Conservation (phyloP, 2,113 vertebrate genomes). For the Chaetops frenatus region DNA sequence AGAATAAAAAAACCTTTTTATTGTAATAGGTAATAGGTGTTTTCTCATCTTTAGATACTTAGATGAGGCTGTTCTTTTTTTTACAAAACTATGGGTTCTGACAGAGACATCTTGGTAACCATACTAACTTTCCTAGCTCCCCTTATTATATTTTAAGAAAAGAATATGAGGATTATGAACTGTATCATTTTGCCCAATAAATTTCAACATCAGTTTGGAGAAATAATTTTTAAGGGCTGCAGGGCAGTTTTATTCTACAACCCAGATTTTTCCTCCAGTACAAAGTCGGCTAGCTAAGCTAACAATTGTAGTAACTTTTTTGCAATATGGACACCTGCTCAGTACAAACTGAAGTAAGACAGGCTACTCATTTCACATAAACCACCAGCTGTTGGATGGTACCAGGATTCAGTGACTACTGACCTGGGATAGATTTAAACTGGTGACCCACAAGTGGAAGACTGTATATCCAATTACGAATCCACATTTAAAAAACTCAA, state of each 20-base stretch:
- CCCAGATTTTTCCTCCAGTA: background rate
- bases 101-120: background rate
- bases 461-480: slow-evolving; percentile 35
- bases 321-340: slow-evolving; percentile 50
- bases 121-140: background rate
- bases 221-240: background rate
- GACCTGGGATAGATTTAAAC: slow-evolving; percentile 51
- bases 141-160: background rate
- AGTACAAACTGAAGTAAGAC: slow-evolving; percentile 34
- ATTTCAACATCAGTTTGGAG: background rate
- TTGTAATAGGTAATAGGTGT: background rate
- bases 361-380: slow-evolving; percentile 62
- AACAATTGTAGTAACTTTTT: slow-evolving; percentile 37
- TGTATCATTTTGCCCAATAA: background rate
- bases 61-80: background rate
- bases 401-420: slow-evolving; percentile 56
- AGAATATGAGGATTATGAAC: background rate
- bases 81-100: background rate
- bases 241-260: background rate
- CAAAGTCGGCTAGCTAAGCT: background rate
- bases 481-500: background rate
- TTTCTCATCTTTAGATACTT: background rate
- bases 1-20: background rate
- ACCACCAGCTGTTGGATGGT: slow-evolving; percentile 54
- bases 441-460: slow-evolving; percentile 52